Conservation (phyloP, 2,113 vertebrate species). For the Copsychus sechellarum region DNA sequence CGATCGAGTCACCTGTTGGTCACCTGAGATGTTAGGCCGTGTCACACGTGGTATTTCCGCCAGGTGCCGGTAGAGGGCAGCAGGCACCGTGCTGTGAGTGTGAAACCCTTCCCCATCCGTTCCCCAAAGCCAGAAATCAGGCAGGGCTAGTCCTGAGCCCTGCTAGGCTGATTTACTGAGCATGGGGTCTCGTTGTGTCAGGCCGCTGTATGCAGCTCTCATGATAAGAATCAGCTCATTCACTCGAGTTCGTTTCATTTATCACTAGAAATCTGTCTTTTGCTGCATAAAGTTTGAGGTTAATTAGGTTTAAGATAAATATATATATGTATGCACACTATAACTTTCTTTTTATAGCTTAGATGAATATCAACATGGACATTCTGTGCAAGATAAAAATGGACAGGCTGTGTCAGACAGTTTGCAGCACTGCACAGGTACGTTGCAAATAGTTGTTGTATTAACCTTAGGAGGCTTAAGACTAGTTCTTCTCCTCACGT, state of each 20-base stretch:
- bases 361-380: background rate
- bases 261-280: background rate
- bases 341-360: conserved; percentile 47
- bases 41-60: background rate
- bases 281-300: background rate
- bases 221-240: background rate
- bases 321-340: background rate
- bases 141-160: background rate
- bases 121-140: background rate
- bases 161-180: background rate
- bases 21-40: background rate
- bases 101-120: background rate
- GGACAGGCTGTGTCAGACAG: background rate
- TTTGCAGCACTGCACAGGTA: conserved; percentile 27
- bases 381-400: background rate
- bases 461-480: background rate
- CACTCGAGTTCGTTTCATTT: background rate
- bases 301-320: background rate
- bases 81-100: background rate
- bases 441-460: background rate
- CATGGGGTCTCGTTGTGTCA: background rate
- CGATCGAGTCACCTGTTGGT: background rate
- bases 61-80: background rate
- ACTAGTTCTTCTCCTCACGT: background rate
- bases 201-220: background rate